A percentile compares a stretch with the other conserved stretches of the same genome.
Conservation (phyloP, 2,797 vertebrate species). For the Enteromius trimaculatus region DNA sequence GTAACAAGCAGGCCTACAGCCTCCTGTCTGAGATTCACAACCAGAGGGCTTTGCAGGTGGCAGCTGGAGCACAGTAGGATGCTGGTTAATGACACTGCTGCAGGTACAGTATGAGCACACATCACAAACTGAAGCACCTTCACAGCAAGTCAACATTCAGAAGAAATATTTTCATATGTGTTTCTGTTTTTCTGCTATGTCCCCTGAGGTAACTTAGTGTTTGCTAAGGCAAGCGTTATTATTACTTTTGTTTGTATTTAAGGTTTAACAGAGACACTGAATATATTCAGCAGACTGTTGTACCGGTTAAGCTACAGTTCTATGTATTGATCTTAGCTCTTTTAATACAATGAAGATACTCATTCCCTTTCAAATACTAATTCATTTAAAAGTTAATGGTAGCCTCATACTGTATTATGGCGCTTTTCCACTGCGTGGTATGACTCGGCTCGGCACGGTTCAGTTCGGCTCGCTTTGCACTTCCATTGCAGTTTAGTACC, state of each 20-base stretch:
- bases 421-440: too few species aligned
- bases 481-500: too few species aligned
- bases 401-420: background rate
- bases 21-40: slow-evolving; percentile 60
- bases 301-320: background rate
- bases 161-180: background rate
- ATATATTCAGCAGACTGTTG: background rate
- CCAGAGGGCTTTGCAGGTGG: slow-evolving; percentile 66
- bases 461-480: too few species aligned
- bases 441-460: too few species aligned
- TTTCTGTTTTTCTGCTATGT: background rate
- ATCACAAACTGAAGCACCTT: background rate
- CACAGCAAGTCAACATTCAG: slow-evolving; percentile 36
- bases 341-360: slow-evolving; percentile 4
- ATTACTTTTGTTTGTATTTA: background rate
- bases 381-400: slow-evolving; percentile 1
- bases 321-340: background rate
- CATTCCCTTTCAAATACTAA: background rate
- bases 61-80: slow-evolving; percentile 68
- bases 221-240: background rate
- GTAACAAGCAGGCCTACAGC: slow-evolving; percentile 15
- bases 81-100: slow-evolving; percentile 72
- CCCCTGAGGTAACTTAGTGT: background rate
- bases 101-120: background rate
- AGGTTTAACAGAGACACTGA: background rate